phyloP scores from a whole-genome alignment of 2,888 invertebrate species.

The Ecliptopera silaceata region DNA sequence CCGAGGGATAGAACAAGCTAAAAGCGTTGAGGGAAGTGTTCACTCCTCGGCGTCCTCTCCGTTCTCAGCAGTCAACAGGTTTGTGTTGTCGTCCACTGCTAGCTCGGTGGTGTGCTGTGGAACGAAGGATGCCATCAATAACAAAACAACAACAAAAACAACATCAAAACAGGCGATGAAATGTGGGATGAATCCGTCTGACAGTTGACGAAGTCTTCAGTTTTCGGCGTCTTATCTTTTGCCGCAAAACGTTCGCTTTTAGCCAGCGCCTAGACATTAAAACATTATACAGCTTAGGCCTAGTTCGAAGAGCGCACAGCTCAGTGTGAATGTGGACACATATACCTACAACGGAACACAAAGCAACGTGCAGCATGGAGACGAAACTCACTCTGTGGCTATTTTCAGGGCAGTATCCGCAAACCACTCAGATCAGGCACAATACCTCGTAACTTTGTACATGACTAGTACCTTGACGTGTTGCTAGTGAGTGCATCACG shows the following conservation, averaged over 20 bases:
- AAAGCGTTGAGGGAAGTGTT: constrained; percentile 45
- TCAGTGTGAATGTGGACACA: constrained; percentile 2
- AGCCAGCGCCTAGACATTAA: constrained; percentile 5
- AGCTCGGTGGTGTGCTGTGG: constrained; percentile 66
- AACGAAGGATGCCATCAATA: constrained; percentile 36
- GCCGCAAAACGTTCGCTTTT: background rate
- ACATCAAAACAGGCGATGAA: constrained; percentile 10
- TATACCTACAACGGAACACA: constrained; percentile 1
- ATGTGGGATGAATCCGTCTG: background rate
- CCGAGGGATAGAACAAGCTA: constrained; percentile 54
- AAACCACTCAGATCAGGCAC: constrained; percentile 1
- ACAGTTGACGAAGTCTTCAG: background rate
- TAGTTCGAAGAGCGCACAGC: background rate
- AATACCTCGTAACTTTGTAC: background rate
- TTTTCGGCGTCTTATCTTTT: background rate
- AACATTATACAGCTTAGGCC: background rate
- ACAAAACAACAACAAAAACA: constrained; percentile 40
- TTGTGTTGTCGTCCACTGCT: constrained; percentile 77
- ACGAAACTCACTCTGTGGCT: constrained; percentile 1
- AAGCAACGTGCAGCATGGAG: constrained; percentile 7
- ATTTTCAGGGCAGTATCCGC: background rate
- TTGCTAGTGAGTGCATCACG: constrained; percentile 2
- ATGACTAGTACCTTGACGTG: background rate
- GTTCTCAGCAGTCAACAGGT: constrained; percentile 75
- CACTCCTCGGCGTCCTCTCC: constrained; percentile 75